phyloP scores from a whole-genome alignment of 2,113 vertebrate species.

The Rallus limicola region DNA sequence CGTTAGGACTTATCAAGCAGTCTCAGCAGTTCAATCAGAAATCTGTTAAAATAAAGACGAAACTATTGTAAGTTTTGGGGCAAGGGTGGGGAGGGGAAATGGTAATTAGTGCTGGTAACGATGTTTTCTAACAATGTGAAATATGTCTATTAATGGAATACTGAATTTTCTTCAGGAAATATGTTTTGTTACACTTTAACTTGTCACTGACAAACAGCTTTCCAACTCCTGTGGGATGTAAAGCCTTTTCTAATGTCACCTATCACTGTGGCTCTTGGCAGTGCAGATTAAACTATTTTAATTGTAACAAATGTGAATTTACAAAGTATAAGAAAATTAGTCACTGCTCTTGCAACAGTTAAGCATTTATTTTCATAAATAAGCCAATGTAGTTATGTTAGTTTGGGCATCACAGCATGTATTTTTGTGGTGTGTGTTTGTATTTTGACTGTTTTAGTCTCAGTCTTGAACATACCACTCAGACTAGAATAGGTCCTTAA shows the following conservation, averaged over 20 bases:
- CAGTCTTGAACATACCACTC: background rate
- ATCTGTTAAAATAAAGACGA: conserved; percentile 99
- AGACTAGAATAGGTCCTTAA: background rate
- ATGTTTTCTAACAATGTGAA: background rate
- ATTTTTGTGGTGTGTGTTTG: background rate
- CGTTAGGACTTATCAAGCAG: conserved; percentile 96
- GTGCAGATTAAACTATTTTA: background rate
- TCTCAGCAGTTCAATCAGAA: conserved; percentile 99
- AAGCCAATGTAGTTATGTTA: background rate
- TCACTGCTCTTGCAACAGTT: background rate
- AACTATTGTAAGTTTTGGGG: conserved; percentile 91
- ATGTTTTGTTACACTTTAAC: background rate
- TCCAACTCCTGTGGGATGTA: background rate
- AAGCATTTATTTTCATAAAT: background rate
- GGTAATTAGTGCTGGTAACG: background rate
- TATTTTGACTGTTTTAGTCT: background rate
- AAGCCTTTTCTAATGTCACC: background rate
- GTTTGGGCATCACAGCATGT: background rate
- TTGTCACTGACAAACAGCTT: background rate
- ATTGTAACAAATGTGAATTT: background rate
- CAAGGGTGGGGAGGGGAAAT: background rate
- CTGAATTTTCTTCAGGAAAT: background rate
- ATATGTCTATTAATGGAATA: background rate
- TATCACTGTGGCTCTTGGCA: background rate
- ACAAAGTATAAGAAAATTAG: background rate